phyloP scores from a whole-genome alignment of 2,113 vertebrate species.

The Neotragus moschatus region DNA sequence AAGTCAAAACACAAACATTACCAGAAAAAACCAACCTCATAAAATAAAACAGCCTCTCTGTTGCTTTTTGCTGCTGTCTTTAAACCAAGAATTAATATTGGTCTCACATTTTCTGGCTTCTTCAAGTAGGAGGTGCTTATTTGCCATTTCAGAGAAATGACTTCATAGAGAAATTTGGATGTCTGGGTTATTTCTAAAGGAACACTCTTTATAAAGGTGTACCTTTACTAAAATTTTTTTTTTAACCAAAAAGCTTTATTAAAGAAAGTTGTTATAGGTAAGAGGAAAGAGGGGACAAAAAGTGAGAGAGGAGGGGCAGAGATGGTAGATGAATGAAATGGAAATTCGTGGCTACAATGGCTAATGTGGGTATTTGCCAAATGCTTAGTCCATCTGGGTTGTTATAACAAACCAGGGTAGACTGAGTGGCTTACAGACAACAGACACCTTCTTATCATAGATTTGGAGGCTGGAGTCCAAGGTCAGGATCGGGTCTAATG shows the following conservation, averaged over 20 bases:
- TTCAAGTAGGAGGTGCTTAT: background rate
- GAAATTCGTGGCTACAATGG: background rate
- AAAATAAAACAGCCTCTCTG: constrained; percentile 50
- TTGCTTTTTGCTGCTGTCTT: constrained; percentile 31
- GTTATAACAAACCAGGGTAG: background rate
- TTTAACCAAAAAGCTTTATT: background rate
- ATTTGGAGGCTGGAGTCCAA: background rate
- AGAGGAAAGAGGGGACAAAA: background rate
- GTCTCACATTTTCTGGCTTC: background rate
- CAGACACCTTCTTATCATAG: background rate
- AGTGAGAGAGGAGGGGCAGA: background rate
- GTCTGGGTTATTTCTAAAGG: background rate
- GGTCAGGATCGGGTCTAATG: background rate
- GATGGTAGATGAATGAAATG: background rate
- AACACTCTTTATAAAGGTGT: background rate
- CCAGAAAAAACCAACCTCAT: constrained; percentile 2
- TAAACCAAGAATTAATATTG: constrained; percentile 45
- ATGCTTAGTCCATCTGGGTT: background rate
- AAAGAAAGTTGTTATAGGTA: background rate
- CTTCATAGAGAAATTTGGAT: constrained; percentile 40
- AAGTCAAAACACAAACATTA: constrained; percentile 73
- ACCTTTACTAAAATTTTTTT: background rate
- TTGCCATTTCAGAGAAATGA: background rate
- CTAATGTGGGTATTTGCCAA: background rate
- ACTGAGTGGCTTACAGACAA: background rate